Evolutionary conservation across 2,113 vertebrate genomes (phyloP), one percentile per base, ranked within the genome.

Genomic region (Psophia crepitans): DNA sequence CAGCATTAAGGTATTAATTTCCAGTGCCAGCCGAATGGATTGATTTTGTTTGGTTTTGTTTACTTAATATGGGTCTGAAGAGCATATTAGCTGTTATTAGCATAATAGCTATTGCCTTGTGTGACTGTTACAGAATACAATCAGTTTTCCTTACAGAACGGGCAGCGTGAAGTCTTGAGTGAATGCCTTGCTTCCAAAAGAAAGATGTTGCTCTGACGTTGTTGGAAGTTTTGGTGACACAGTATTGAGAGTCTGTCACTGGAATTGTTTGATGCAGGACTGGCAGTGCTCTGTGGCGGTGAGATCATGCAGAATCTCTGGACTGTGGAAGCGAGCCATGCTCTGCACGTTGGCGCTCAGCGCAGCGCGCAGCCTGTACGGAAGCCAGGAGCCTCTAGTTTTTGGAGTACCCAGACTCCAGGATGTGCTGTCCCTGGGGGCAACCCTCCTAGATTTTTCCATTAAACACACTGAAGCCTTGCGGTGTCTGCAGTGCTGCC

Each of bases 1-100:
- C 89, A 94, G 81, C 87, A 87, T 94, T 96, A 91, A 89, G 80
- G 65, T 82, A 68, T 93, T 94, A 94, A 87, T 96, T 89, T 94
- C 87, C 84, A 44, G 80, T 76, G 84, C 84, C 84, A 93, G 74
- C 43, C 8, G 6, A 57, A 44, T 87, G 74, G 81, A 79, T 94
- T 79, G 61, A 48, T 78, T 84, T 84, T 80, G 41, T 46, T 82
- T 84, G 15, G 18, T 12, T 92, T 93, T 65, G 37, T 86, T 78
- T 86, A 30, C 28, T 24, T 71, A 33, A 14, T 54, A 11, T 53
- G 57, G 33, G 51, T 77, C 7, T 1, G 0, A 60, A 69, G 20
- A 87, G 8, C 21, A 2, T 24, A 35, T 8, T 56, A 57, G n/a
- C 26, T 60, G 43, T 43, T 43, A 43, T 43, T 43, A 87, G 8